phyloP scores from a whole-genome alignment of 2,888 invertebrate species.

The Sesamia inferens region DNA sequence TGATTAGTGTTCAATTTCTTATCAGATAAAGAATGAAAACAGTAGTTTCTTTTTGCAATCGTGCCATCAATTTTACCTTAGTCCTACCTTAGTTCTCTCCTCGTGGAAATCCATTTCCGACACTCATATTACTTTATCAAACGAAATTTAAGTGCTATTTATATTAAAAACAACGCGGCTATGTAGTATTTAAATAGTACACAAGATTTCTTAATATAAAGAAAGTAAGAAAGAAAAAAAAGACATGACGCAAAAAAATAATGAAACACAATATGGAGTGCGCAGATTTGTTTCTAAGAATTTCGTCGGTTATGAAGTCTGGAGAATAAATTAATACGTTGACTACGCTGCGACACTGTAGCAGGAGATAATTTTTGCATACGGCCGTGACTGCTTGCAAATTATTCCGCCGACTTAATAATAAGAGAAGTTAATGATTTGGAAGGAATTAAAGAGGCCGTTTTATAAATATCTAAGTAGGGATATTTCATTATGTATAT shows the following conservation, averaged over 20 bases:
- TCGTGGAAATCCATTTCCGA: not conserved
- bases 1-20: not conserved
- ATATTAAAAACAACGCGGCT: constrained; percentile 18
- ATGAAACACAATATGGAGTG: constrained; percentile 12
- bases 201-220: not conserved
- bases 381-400: not conserved
- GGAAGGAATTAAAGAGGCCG: not conserved
- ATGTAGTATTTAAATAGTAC: constrained; percentile 19
- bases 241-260: too few species aligned
- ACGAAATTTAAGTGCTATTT: constrained; percentile 1
- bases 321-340: constrained; percentile 45
- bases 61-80: not conserved
- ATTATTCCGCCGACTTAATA: constrained; percentile 1
- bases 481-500: not conserved
- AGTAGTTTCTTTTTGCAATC: not conserved
- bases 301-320: constrained; percentile 26
- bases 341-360: constrained; percentile 4
- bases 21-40: not conserved
- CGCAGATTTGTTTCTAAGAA: constrained; percentile 31
- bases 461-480: not conserved
- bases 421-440: not conserved
- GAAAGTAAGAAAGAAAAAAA: too few species aligned
- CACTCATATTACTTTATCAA: too few species aligned
- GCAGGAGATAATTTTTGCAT: constrained; percentile 4
- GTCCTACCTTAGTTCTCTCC: too few species aligned